Evolutionary conservation across 2,888 invertebrate genomes (phyloP).

Genomic region (Cephus pulcher): DNA sequence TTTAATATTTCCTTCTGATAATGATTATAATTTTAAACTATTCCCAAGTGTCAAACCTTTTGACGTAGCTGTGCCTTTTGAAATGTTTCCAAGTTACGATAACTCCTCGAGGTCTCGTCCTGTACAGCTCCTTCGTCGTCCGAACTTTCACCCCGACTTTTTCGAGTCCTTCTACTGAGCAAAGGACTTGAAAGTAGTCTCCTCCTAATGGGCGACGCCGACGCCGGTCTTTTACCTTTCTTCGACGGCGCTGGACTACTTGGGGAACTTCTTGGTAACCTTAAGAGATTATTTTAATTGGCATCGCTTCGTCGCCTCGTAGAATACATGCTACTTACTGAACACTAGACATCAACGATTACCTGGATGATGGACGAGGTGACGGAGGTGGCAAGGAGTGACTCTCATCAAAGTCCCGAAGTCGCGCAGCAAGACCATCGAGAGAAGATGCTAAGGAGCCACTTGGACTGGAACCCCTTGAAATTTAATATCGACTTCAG

Average conservation of each 20-base stretch:
- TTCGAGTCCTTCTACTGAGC: constrained; percentile 79
- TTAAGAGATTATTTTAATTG: constrained; percentile 50
- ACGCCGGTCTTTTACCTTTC: constrained; percentile 80
- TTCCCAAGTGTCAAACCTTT: constrained; percentile 73
- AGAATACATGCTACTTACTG: background rate
- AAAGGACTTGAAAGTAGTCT: constrained; percentile 85
- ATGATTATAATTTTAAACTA: no score
- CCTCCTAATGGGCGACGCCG: constrained; percentile 83
- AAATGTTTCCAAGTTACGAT: constrained; percentile 88
- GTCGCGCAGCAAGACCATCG: constrained; percentile 58
- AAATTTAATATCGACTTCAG: constrained; percentile 5
- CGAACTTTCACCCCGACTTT: constrained; percentile 84
- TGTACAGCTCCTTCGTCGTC: constrained; percentile 78
- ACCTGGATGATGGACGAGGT: constrained; percentile 60
- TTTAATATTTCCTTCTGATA: no score
- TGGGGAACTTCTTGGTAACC: constrained; percentile 82
- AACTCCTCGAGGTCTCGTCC: constrained; percentile 74
- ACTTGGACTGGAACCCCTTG: constrained; percentile 57
- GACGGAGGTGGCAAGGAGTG: constrained; percentile 64
- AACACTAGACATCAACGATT: background rate
- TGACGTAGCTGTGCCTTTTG: constrained; percentile 92
- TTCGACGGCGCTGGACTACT: constrained; percentile 79
- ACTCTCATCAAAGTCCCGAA: constrained; percentile 62
- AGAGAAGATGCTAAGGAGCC: constrained; percentile 61
- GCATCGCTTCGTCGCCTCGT: background rate